These are phyloP conservation scores for Bos javanicus DNA, from an alignment of 2,113 vertebrate species.

Conservation along the genomic window DNA sequence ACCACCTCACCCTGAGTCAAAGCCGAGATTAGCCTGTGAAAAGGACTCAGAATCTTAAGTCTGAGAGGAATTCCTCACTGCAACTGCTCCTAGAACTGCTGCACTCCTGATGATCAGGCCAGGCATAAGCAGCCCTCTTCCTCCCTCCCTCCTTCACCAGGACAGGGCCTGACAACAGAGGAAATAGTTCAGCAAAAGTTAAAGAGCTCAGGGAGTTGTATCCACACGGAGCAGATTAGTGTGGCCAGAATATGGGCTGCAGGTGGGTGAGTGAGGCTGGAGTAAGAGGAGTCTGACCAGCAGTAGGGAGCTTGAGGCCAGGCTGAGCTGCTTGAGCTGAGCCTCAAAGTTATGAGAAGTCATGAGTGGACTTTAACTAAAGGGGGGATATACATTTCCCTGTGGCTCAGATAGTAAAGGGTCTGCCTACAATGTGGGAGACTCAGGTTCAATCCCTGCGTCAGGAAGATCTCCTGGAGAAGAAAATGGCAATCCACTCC, in stretches of 20 bases:
- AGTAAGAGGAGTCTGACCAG: not conserved
- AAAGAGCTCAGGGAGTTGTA: not conserved
- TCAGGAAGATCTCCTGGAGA: too few relatives aligned
- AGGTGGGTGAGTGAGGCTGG: not conserved
- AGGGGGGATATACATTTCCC: too few relatives aligned
- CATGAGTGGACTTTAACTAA: not conserved
- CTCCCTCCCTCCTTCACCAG: not conserved
- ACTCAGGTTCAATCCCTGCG: too few relatives aligned
- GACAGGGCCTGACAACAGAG: not conserved
- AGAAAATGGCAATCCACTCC: too few relatives aligned
- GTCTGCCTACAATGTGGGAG: too few relatives aligned
- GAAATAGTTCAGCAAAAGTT: not conserved
- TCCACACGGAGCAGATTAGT: not conserved
- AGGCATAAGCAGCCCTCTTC: not conserved
- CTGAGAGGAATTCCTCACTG: too few relatives aligned
- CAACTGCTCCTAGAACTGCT: not conserved
- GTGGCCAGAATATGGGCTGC: not conserved
- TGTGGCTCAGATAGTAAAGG: too few relatives aligned
- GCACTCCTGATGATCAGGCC: not conserved
- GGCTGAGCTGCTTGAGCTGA: not conserved
- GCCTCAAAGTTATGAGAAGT: not conserved
- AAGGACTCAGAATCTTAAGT: too few relatives aligned
- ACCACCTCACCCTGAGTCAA: too few relatives aligned
- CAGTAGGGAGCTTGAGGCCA: not conserved
- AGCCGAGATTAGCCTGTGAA: too few relatives aligned